phyloP scores from a whole-genome alignment of 64 coral and sea anemone genomes.

The Catalaphyllia jardinei region DNA sequence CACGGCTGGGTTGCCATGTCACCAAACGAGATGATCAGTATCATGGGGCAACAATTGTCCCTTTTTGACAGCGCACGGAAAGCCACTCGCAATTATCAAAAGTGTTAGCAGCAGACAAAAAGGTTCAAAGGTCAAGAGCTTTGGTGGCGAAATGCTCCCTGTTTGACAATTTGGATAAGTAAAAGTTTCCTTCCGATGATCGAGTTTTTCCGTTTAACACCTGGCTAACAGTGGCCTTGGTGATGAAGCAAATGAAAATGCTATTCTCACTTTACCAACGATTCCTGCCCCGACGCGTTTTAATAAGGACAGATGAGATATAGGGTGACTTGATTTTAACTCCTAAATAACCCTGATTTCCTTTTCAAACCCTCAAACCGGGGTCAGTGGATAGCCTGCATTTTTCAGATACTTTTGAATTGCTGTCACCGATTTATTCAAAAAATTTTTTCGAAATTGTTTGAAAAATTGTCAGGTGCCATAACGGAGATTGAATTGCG shows the following conservation, averaged over 20 bases:
- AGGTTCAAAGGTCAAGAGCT: conserved; percentile 45
- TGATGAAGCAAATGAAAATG: background rate
- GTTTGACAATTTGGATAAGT: conserved; percentile 42
- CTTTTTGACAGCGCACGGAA: conserved; percentile 52
- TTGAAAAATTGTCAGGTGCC: background rate
- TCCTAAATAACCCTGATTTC: background rate
- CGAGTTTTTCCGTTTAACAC: conserved; percentile 57
- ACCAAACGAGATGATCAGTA: conserved; percentile 38
- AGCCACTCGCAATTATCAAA: conserved; percentile 29
- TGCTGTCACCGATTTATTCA: background rate
- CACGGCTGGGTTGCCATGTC: conserved; percentile 31
- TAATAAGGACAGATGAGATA: background rate
- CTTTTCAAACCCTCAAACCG: background rate
- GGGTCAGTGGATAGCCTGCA: conserved; percentile 1
- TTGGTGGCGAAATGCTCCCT: conserved; percentile 18
- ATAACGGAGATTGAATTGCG: conserved; percentile 1
- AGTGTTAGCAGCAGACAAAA: conserved; percentile 47
- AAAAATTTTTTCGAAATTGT: background rate
- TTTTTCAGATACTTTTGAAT: conserved; percentile 22
- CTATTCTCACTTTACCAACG: background rate
- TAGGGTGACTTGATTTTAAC: background rate
- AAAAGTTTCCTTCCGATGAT: conserved; percentile 62
- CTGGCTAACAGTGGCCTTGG: conserved; percentile 27
- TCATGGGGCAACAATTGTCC: conserved; percentile 20
- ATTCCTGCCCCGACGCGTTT: background rate